phyloP scores from a whole-genome alignment of 2,113 vertebrate species.

The Megaceryle torquata region DNA sequence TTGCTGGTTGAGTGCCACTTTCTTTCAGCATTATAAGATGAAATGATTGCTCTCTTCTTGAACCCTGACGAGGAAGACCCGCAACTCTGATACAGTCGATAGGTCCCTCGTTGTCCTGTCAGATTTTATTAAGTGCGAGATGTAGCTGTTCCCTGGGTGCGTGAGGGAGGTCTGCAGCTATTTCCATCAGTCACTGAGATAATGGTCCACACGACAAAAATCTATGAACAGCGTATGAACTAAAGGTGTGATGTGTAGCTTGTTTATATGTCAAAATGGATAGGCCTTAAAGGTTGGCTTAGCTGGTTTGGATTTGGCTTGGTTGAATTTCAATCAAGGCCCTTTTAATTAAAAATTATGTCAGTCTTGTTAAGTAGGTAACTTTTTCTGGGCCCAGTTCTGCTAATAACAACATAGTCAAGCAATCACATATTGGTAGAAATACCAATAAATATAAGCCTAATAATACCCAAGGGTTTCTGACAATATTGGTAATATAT shows the following conservation, averaged over 20 bases:
- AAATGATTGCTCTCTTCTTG: neutral
- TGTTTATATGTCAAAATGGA: neutral
- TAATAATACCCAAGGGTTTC: neutral
- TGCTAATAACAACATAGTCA: neutral
- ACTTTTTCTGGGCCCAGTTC: neutral
- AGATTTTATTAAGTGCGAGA: neutral
- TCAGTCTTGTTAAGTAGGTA: neutral
- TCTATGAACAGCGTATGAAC: neutral
- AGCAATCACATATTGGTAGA: neutral
- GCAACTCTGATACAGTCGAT: rapidly evolving
- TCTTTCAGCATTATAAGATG: no score
- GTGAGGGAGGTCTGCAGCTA: neutral
- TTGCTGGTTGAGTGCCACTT: neutral
- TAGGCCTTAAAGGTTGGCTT: neutral
- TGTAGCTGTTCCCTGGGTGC: neutral
- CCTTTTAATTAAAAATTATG: neutral
- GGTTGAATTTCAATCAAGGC: neutral
- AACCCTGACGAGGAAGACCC: neutral
- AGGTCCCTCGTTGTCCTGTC: neutral
- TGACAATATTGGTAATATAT: neutral
- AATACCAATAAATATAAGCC: neutral
- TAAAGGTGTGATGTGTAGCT: neutral
- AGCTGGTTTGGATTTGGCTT: neutral
- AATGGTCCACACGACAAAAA: neutral
- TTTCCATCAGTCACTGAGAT: neutral